phyloP scores from a whole-genome alignment of 1,140 invertebrate species.

The Saccostrea echinata region DNA sequence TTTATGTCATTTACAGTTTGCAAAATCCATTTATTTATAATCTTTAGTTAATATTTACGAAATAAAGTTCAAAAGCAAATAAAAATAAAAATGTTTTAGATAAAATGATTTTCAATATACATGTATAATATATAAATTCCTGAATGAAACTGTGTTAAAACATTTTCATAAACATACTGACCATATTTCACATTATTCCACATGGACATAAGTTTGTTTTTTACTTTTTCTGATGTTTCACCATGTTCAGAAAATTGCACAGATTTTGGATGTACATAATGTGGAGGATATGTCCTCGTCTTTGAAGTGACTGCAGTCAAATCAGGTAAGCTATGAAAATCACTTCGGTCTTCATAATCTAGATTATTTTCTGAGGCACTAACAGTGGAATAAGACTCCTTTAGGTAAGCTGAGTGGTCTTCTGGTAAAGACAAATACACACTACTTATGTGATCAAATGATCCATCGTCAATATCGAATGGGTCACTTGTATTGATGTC shows the following conservation, averaged over 20 bases:
- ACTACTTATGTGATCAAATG: slow-evolving; percentile 7
- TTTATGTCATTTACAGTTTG: too few species aligned
- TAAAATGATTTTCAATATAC: too few species aligned
- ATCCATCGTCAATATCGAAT: background rate
- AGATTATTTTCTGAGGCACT: slow-evolving; percentile 7
- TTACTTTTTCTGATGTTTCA: slow-evolving; percentile 85
- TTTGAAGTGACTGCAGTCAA: slow-evolving; percentile 39
- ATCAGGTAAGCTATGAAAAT: slow-evolving; percentile 21
- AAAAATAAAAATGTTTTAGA: too few species aligned
- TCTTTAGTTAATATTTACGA: too few species aligned
- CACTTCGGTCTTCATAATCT: background rate
- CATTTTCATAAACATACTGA: slow-evolving; percentile 61
- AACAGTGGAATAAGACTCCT: background rate
- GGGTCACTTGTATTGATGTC: background rate
- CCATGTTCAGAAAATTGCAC: slow-evolving; percentile 64
- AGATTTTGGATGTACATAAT: slow-evolving; percentile 23
- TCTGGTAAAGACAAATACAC: background rate
- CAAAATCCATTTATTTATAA: too few species aligned
- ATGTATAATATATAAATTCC: too few species aligned
- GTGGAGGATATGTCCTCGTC: slow-evolving; percentile 50
- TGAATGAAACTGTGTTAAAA: too few species aligned
- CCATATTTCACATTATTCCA: slow-evolving; percentile 96
- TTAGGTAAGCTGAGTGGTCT: background rate
- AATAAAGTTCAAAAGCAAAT: too few species aligned
- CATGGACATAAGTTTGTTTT: slow-evolving; percentile 89